phyloP scores from a whole-genome alignment of 2,113 vertebrate genomes.

The Chaetops frenatus region DNA sequence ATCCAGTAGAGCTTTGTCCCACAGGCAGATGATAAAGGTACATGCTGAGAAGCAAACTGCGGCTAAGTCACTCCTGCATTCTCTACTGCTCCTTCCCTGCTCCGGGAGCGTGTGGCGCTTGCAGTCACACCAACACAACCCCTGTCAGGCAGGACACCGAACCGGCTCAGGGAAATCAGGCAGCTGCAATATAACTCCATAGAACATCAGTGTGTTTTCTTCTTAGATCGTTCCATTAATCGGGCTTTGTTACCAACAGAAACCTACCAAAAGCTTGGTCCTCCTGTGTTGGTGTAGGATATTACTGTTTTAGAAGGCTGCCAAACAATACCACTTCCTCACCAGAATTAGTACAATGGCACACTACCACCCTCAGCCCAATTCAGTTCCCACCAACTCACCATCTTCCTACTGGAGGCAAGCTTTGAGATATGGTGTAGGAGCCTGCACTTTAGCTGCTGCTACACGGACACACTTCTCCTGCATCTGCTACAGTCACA shows the following conservation, averaged over 20 bases:
- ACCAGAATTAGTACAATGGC: not conserved
- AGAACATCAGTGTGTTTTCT: not conserved
- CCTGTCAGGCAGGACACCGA: fast-evolving
- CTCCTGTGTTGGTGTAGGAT: not conserved
- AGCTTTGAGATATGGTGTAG: fast-evolving
- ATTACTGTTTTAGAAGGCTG: not conserved
- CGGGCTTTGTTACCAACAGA: not conserved
- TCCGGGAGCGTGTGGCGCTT: fast-evolving
- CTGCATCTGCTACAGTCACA: not conserved
- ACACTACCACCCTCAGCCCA: not conserved
- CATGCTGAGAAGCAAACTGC: not conserved
- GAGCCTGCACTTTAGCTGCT: not conserved
- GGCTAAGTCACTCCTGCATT: not conserved
- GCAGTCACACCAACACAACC: not conserved
- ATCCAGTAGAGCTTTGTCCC: not conserved
- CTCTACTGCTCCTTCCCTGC: not conserved
- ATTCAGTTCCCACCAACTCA: not conserved
- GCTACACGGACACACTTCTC: not conserved
- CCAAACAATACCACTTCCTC: not conserved
- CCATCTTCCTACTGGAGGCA: not conserved
- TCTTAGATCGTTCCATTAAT: not conserved
- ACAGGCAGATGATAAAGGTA: not conserved
- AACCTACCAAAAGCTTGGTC: not conserved
- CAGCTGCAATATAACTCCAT: not conserved
- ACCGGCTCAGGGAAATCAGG: not conserved